A percentile compares a stretch with the other conserved stretches of the same genome.
These are phyloP conservation scores for Nebria salina DNA, from an alignment of 2,888 invertebrate species.

Conservation along the genomic window DNA sequence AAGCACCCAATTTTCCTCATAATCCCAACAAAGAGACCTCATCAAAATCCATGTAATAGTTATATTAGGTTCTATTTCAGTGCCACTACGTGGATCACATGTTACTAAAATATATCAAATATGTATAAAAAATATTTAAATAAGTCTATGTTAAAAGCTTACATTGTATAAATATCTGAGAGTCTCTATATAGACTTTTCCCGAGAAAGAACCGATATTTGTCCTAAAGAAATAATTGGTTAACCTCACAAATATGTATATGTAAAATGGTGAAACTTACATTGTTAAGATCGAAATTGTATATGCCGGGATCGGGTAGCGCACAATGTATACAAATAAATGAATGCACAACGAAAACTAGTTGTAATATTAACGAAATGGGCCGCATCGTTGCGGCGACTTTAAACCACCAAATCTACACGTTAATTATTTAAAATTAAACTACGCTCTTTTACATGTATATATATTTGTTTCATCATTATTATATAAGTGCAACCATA, in stretches of 20 bases:
- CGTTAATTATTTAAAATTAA: neutral
- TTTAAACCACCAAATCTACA: constrained; percentile 3
- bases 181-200: constrained; percentile 76
- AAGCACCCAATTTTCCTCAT: constrained; percentile 56
- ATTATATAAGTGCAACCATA: neutral
- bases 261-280: constrained; percentile 57
- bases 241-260: constrained; percentile 33
- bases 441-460: neutral
- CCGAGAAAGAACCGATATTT: constrained; percentile 32
- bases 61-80: constrained; percentile 58
- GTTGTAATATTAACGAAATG: constrained; percentile 26
- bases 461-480: neutral
- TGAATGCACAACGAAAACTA: constrained; percentile 48
- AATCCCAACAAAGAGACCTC: constrained; percentile 69
- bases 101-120: constrained; percentile 59
- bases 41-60: constrained; percentile 66
- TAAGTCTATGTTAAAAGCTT: constrained; percentile 57
- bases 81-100: constrained; percentile 59
- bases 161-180: constrained; percentile 76
- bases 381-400: constrained; percentile 24
- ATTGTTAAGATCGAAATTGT: constrained; percentile 70
- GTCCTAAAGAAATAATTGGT: constrained; percentile 35
- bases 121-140: no score
- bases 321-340: constrained; percentile 54
- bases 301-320: constrained; percentile 74